phyloP scores from a whole-genome alignment of 2,113 vertebrate species.

The Rhinopomastus cyanomelas region DNA sequence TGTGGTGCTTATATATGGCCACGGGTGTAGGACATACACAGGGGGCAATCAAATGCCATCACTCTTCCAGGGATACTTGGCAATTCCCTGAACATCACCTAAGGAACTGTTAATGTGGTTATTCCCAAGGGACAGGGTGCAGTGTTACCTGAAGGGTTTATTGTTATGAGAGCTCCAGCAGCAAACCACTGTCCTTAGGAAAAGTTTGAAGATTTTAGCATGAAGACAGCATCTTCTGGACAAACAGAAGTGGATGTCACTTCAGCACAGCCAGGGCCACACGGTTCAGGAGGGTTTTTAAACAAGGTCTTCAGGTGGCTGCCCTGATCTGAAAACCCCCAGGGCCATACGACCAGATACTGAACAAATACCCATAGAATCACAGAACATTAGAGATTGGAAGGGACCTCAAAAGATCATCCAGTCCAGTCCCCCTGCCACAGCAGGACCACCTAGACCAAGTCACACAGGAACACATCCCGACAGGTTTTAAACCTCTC shows the following conservation, averaged over 20 bases:
- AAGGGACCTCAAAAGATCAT: too few species aligned
- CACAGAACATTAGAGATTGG: too few species aligned
- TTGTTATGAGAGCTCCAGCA: neutral
- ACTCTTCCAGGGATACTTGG: neutral
- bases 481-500: too few species aligned
- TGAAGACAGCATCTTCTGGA: neutral
- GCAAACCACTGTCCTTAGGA: neutral
- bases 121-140: neutral
- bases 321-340: neutral
- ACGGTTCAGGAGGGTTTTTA: rapidly evolving
- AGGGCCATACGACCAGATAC: neutral
- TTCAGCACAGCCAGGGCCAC: neutral
- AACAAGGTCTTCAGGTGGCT: neutral
- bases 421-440: too few species aligned
- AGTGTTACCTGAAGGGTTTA: neutral
- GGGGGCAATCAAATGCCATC: neutral
- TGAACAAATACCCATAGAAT: neutral
- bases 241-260: neutral
- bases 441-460: too few species aligned
- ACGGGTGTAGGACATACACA: neutral
- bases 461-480: too few species aligned
- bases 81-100: neutral
- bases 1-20: neutral
- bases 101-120: neutral
- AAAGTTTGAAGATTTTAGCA: neutral